phyloP scores from a whole-genome alignment of 2,113 vertebrate genomes.

The Arenaria interpres region DNA sequence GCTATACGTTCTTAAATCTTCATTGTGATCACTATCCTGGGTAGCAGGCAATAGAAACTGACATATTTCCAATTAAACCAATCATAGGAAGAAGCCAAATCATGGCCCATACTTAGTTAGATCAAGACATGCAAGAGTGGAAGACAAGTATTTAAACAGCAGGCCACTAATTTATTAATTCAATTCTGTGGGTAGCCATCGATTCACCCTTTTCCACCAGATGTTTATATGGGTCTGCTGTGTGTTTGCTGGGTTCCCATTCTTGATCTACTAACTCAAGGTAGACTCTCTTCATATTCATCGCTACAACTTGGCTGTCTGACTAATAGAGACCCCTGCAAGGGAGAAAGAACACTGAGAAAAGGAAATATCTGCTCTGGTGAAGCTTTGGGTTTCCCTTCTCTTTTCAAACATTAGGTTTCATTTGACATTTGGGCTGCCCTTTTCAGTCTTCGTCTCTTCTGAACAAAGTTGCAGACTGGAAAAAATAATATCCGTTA shows the following conservation, averaged over 20 bases:
- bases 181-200: fast-evolving
- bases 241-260: not conserved
- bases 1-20: not conserved
- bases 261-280: not conserved
- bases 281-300: not conserved
- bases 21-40: not conserved
- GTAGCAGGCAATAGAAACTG: not conserved
- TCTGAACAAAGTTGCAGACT: not conserved
- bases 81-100: not conserved
- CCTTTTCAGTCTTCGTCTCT: not conserved
- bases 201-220: not conserved
- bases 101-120: not conserved
- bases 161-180: not conserved
- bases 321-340: not conserved
- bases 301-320: not conserved
- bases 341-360: not conserved
- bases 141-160: not conserved
- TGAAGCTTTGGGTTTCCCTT: not conserved
- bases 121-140: not conserved
- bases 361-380: not conserved
- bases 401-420: not conserved
- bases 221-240: fast-evolving
- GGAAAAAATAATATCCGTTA: not conserved
- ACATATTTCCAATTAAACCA: not conserved
- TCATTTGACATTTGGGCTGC: not conserved